These are phyloP conservation scores for Nysson spinosus DNA, from an alignment of 2,888 invertebrate genomes.

Conservation along the genomic window DNA sequence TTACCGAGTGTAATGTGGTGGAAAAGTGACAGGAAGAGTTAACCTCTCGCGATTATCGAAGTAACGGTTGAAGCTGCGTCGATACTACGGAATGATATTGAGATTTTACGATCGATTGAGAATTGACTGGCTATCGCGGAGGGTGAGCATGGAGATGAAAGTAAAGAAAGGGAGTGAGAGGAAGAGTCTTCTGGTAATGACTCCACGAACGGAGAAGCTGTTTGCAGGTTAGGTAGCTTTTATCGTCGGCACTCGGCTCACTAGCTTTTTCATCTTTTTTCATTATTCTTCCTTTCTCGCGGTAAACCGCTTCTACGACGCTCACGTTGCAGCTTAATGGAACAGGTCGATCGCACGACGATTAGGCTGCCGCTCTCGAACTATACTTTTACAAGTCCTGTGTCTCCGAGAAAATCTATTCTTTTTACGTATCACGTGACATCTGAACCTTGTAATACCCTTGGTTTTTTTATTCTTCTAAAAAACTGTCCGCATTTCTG, in stretches of 20 bases:
- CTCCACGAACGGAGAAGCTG: constrained; percentile 20
- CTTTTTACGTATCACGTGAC: not conserved
- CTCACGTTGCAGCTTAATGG: constrained; percentile 19
- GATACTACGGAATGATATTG: not conserved
- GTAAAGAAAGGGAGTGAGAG: not conserved
- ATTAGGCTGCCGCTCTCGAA: constrained; percentile 1
- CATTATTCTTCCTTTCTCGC: constrained; percentile 20
- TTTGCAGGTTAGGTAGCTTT: constrained; percentile 38
- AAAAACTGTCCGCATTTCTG: no score
- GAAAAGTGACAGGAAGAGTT: not conserved
- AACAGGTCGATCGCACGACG: constrained; percentile 15
- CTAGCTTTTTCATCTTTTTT: constrained; percentile 6
- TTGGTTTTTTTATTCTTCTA: no score
- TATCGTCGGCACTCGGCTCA: constrained; percentile 20
- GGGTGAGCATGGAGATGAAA: constrained; percentile 1
- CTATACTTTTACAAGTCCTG: not conserved
- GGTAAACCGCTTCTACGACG: constrained; percentile 17
- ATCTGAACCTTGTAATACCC: no score
- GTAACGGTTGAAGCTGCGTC: no score
- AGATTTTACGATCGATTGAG: constrained; percentile 51
- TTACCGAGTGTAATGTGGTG: no score
- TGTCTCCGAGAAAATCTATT: not conserved
- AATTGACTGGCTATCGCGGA: constrained; percentile 18
- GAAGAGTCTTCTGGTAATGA: constrained; percentile 48
- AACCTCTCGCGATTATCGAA: no score